A percentile compares a stretch with the other conserved stretches of the same genome.
Conservation (phyloP, 1,140 invertebrate genomes). For the Conus ventricosus region DNA sequence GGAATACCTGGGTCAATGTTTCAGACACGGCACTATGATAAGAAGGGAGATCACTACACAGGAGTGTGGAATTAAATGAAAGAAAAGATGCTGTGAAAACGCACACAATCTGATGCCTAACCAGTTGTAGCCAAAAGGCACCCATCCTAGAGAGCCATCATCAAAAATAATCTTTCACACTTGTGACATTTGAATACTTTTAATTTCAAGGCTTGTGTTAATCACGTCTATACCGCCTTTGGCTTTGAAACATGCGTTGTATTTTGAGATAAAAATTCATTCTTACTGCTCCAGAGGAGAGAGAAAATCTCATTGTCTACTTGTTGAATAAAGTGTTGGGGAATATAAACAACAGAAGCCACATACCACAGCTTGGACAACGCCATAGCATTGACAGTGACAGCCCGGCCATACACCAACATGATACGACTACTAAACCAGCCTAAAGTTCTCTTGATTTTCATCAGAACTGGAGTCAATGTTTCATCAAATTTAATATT, state of each 20-base stretch:
- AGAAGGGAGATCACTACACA: no score
- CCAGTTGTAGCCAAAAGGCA: neutral
- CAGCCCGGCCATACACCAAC: slow-evolving; percentile 48
- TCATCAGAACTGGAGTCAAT: neutral
- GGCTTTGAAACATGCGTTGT: neutral
- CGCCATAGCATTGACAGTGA: slow-evolving; percentile 44
- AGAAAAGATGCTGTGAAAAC: neutral
- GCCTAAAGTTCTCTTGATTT: neutral
- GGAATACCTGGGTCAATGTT: no score
- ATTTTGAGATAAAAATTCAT: neutral
- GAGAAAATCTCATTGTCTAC: neutral
- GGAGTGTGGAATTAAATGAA: neutral
- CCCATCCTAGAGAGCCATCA: neutral
- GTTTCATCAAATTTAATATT: slow-evolving; percentile 33
- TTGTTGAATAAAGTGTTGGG: neutral
- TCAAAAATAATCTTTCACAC: neutral
- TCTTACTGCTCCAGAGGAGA: neutral
- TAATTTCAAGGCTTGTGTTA: neutral
- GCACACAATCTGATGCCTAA: neutral
- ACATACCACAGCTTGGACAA: slow-evolving; percentile 52
- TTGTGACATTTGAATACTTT: neutral
- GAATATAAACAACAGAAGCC: slow-evolving; percentile 20
- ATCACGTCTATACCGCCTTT: neutral
- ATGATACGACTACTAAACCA: slow-evolving; percentile 25
- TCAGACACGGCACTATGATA: no score